Percentiles rank a stretch among this genome's conserved stretches.
Conservation (phyloP, 2,113 vertebrate species). For the Oncorhynchus clarkii region DNA sequence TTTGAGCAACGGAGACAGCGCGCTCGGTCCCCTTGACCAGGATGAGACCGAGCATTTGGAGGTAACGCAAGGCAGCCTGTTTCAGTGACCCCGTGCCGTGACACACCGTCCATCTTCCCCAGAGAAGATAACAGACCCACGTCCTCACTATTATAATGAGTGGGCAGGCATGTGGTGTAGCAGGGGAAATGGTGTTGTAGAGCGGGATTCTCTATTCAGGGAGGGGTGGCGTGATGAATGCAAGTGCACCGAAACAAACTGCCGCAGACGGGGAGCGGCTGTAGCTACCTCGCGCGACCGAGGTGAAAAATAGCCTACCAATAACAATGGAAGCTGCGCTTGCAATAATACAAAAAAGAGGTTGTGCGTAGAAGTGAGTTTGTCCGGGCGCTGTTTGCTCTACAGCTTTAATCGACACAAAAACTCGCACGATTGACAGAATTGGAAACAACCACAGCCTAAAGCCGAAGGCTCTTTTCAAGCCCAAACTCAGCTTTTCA, state of each 20-base stretch:
- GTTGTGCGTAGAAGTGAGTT: constrained; percentile 19
- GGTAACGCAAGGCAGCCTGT: constrained; percentile 49
- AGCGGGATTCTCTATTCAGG: constrained; percentile 21
- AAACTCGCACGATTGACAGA: constrained; percentile 53
- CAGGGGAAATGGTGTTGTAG: background rate
- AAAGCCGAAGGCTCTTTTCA: constrained; percentile 64
- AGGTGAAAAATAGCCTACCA: constrained; percentile 27
- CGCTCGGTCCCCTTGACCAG: constrained; percentile 67
- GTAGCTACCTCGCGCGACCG: constrained; percentile 68
- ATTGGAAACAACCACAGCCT: constrained; percentile 52
- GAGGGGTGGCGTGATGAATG: constrained; percentile 60
- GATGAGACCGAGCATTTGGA: constrained; percentile 71
- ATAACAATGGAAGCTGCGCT: constrained; percentile 66
- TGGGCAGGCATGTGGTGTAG: background rate
- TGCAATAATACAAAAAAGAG: constrained; percentile 19
- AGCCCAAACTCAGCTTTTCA: constrained; percentile 61
- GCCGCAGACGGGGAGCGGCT: constrained; percentile 81
- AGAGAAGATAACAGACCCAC: background rate
- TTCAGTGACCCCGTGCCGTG: background rate
- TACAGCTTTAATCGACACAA: background rate
- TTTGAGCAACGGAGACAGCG: constrained; percentile 75
- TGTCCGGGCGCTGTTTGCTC: background rate
- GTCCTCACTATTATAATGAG: background rate
- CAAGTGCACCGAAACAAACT: constrained; percentile 72
- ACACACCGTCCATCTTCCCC: background rate